phyloP scores from a whole-genome alignment of 23 tunicate species.

The Halocynthia aurantium region DNA sequence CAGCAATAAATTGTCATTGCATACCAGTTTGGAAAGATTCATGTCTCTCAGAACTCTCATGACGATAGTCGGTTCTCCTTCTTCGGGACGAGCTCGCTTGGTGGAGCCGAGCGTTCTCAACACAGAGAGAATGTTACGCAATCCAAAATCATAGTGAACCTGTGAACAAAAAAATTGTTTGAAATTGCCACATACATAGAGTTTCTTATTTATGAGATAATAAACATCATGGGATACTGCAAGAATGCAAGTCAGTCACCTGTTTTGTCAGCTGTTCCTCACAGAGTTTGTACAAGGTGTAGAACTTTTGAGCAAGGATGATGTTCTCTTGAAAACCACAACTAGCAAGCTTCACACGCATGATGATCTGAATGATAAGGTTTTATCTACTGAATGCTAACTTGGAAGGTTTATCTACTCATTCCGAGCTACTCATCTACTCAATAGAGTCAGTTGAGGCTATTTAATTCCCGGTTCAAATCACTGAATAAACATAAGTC shows the following conservation, averaged over 20 bases:
- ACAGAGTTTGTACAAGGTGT: conserved; percentile 89
- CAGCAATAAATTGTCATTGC: not conserved
- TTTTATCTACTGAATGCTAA: no score
- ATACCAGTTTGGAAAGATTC: conserved; percentile 93
- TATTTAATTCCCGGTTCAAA: no score
- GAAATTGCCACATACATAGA: not conserved
- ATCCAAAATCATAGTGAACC: conserved; percentile 99
- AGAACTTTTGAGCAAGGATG: conserved; percentile 95
- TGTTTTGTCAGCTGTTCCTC: conserved; percentile 99
- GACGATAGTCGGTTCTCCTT: conserved; percentile 90
- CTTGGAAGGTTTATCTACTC: no score
- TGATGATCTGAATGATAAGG: conserved; percentile 64
- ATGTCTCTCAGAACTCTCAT: conserved; percentile 97
- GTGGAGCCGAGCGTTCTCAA: conserved; percentile 92
- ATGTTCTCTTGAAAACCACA: conserved; percentile 94
- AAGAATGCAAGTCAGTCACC: conserved; percentile 18
- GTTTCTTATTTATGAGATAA: no score
- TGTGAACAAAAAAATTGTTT: not conserved
- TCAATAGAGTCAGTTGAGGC: no score
- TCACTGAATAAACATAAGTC: no score
- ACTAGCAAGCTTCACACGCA: conserved; percentile 96
- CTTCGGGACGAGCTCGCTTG: conserved; percentile 79
- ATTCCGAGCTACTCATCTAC: no score
- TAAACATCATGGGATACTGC: no score
- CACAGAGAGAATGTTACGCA: conserved; percentile 94